These are phyloP conservation scores for Myzus persicae DNA, from an alignment of 1,140 invertebrate genomes.

Conservation along the genomic window DNA sequence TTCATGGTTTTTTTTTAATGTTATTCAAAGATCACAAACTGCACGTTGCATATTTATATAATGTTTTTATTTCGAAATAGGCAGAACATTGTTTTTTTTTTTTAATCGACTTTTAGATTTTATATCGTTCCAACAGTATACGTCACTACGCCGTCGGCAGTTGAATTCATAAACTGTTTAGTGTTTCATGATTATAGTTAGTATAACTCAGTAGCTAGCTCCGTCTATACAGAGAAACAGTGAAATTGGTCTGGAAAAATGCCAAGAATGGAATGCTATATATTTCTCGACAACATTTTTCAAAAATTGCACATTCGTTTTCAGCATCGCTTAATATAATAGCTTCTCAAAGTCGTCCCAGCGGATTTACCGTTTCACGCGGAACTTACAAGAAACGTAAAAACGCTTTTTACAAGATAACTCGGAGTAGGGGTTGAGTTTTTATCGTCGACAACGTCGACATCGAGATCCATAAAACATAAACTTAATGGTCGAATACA, in stretches of 20 bases:
- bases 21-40: neutral
- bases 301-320: conserved; percentile 21
- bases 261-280: conserved; percentile 25
- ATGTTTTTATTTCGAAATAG: neutral
- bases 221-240: neutral
- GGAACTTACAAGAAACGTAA: neutral
- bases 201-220: neutral
- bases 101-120: neutral
- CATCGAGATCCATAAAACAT: conserved; percentile 37
- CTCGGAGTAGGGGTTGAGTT: neutral
- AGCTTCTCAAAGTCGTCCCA: neutral
- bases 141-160: neutral
- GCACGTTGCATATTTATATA: neutral
- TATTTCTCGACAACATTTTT: neutral
- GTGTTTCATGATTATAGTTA: conserved; percentile 8
- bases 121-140: neutral
- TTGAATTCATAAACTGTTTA: neutral
- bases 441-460: conserved; percentile 27
- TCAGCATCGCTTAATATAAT: conserved; percentile 26
- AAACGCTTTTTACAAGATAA: conserved; percentile 27
- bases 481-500: conserved; percentile 31
- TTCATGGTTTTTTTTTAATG: neutral
- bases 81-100: neutral
- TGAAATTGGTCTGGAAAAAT: conserved; percentile 38
- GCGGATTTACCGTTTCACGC: conserved; percentile 18